Percentiles rank a stretch among this genome's conserved stretches.
Conservation (phyloP, 2,113 vertebrate species). For the Charina bottae region DNA sequence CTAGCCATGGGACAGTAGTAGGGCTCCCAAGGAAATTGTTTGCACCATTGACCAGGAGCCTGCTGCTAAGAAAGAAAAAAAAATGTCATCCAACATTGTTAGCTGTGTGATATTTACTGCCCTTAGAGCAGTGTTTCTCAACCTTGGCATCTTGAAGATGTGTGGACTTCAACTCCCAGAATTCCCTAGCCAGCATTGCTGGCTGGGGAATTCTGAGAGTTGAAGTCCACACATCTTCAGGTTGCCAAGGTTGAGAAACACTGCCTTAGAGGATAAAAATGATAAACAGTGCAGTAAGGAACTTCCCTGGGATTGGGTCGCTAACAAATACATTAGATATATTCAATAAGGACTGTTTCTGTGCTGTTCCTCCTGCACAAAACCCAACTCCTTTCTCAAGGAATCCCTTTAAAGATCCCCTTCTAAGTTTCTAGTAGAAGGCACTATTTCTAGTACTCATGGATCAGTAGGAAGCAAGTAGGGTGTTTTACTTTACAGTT, state of each 20-base stretch:
- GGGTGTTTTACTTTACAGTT: not conserved
- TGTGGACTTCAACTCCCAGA: too few species aligned
- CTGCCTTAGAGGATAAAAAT: conserved; percentile 14
- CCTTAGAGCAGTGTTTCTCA: not conserved
- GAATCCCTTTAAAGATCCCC: not conserved
- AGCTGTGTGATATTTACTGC: not conserved
- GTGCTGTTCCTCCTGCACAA: not conserved
- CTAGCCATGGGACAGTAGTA: not conserved
- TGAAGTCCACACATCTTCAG: too few species aligned
- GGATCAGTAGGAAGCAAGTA: not conserved
- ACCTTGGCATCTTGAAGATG: too few species aligned
- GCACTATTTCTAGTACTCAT: not conserved
- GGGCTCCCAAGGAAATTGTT: conserved; percentile 7
- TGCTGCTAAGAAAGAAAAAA: conserved; percentile 2
- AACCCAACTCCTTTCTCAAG: not conserved
- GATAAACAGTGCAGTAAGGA: not conserved
- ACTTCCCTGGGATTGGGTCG: accelerated
- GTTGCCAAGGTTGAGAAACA: too few species aligned
- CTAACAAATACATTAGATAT: not conserved
- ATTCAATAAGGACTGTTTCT: not conserved
- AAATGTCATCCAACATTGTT: not conserved
- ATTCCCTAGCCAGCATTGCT: too few species aligned
- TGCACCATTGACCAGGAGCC: conserved; percentile 11
- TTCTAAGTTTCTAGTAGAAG: not conserved
- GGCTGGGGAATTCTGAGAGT: too few species aligned